Conservation (phyloP, 2,888 invertebrate genomes). For the Aphodius sticticus region DNA sequence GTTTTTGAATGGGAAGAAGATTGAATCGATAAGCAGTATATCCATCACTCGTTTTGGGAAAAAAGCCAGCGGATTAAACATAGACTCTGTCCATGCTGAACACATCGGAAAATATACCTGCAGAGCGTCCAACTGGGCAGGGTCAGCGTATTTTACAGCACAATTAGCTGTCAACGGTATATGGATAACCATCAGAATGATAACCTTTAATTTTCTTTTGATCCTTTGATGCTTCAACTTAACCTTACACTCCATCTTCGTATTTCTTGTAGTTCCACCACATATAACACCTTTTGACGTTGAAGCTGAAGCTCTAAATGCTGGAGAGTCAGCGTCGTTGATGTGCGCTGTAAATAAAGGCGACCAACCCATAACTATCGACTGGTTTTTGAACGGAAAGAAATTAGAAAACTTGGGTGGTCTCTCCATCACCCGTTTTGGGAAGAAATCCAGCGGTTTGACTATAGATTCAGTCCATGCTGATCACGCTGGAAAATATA, state of each 20-base stretch:
- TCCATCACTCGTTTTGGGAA: constrained; percentile 69
- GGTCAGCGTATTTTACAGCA: constrained; percentile 60
- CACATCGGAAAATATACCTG: constrained; percentile 80
- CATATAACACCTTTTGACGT: constrained; percentile 75
- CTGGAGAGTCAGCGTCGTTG: constrained; percentile 77
- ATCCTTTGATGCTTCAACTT: constrained; percentile 28
- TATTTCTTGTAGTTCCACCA: constrained; percentile 66
- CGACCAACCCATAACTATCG: constrained; percentile 77
- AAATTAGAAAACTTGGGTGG: constrained; percentile 56
- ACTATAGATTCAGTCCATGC: constrained; percentile 70
- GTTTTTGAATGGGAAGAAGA: constrained; percentile 69
- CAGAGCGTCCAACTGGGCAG: constrained; percentile 73
- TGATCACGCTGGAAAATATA: constrained; percentile 77
- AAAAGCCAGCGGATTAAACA: constrained; percentile 66
- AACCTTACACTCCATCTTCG: neutral
- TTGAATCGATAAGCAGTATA: constrained; percentile 66
- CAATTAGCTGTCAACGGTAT: constrained; percentile 77
- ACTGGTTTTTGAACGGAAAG: constrained; percentile 68
- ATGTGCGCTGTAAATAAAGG: constrained; percentile 79
- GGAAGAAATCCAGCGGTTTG: constrained; percentile 65
- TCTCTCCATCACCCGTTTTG: constrained; percentile 57
- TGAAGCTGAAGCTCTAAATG: constrained; percentile 74
- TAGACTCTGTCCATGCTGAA: constrained; percentile 69
- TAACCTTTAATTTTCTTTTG: constrained; percentile 48
- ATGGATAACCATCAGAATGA: constrained; percentile 24